Base-by-base conservation (phyloP, 2,113 vertebrate genomes). In the Poicephalus meyeri region DNA sequence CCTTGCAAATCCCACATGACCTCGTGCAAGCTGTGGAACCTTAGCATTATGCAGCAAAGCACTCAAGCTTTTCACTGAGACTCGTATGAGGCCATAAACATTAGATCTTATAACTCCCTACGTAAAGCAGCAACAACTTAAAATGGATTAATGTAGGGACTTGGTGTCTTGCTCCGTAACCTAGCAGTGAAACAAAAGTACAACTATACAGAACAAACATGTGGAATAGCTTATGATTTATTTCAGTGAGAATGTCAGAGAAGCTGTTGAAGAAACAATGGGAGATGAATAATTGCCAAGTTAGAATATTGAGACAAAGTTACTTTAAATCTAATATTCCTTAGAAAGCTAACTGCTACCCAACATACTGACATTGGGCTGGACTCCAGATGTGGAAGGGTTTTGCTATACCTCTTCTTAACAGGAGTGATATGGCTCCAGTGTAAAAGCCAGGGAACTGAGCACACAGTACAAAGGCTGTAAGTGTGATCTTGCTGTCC, bases 71-170 rank as follows among this genome's bases (percentile, higher is more conserved):
- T 91, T 87, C 53, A 31, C 21, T 73, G 71, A 26, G 15, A 83
- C 37, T 70, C 1, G 0, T 42, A 49, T 2, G 11, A 17, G 76
- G 29, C 74, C 31, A 31, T 65, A 19, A 63, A 47, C 0, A 1
- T 49, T 53, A 49, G 13, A 29, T 37, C 63, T 68, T 90, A 37
- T 14, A 86, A 29, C n/a, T 78, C 42, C 41, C 39, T 68, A n/a
- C 14, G 5, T 0, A 42, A 44, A 87, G 35, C 47, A 81, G 50
- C 46, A 83, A 53, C 31, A 74, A 35, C 18, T 78, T 86, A 49
- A 82, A 90, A 76, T 15, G 25, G n/a, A 19, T 81, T 63, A 23
- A 77, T 58, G 16, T 4, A 58, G 24, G 23, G 31, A 56, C 50
- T 42, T n/a, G 7, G 21, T 42, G 29, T 86, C 78, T 91, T 84